Percentiles rank a stretch among this genome's conserved stretches.
phyloP scores from a whole-genome alignment of 2,888 invertebrate species.

The Conomelus anceps region DNA sequence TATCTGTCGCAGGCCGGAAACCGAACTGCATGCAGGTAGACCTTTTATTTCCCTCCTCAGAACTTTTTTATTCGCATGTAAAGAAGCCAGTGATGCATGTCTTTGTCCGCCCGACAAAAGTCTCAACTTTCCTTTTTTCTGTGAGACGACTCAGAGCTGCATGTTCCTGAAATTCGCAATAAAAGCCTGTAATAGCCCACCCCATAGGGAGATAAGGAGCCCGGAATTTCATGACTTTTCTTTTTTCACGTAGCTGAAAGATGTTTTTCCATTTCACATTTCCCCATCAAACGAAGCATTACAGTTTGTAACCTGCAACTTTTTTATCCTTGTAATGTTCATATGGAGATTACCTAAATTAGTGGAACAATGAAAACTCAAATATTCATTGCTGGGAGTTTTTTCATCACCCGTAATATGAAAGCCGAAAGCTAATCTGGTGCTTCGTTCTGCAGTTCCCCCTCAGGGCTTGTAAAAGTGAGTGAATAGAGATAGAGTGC shows the following conservation, averaged over 20 bases:
- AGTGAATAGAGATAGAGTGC: background rate
- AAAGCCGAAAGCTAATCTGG: background rate
- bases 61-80: background rate
- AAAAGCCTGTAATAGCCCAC: background rate
- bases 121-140: background rate
- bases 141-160: background rate
- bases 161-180: background rate
- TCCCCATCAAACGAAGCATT: background rate
- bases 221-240: background rate
- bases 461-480: background rate
- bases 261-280: background rate
- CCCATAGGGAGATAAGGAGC: background rate
- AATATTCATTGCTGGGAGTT: background rate
- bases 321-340: background rate
- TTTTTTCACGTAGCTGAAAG: background rate
- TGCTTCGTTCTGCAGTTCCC: background rate
- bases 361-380: background rate
- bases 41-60: background rate
- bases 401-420: background rate
- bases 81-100: background rate
- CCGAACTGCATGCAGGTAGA: background rate
- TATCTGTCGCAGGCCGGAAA: background rate
- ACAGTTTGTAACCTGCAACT: background rate
- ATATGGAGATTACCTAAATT: background rate
- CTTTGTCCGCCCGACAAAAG: background rate